Conservation (phyloP, 1,140 invertebrate genomes). For the Sarcophaga bullata region DNA sequence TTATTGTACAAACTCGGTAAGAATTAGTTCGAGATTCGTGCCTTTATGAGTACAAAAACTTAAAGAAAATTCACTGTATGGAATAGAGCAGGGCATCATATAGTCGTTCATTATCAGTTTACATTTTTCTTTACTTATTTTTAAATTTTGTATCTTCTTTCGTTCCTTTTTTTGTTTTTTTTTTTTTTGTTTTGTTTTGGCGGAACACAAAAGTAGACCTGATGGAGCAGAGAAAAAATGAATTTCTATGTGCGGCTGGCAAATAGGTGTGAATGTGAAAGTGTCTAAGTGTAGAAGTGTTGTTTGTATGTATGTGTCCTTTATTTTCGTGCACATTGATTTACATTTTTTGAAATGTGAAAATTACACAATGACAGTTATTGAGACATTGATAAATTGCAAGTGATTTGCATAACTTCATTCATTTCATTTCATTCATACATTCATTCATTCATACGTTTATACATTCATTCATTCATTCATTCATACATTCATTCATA, state of each 20-base stretch:
- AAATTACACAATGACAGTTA: slow-evolving; percentile 40
- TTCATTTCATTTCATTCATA: not conserved
- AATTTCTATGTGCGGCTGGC: too few species aligned
- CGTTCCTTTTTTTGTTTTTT: too few species aligned
- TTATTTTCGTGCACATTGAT: slow-evolving; percentile 20
- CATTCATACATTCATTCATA: not conserved
- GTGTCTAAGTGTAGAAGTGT: not conserved
- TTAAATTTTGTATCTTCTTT: too few species aligned
- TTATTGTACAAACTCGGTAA: too few species aligned
- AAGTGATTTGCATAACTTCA: slow-evolving; percentile 40
- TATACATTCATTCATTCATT: not conserved
- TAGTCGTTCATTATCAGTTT: too few species aligned
- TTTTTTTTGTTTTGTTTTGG: not conserved
- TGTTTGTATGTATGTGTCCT: not conserved
- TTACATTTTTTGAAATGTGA: slow-evolving; percentile 34
- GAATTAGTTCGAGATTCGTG: too few species aligned
- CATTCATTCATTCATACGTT: slow-evolving; percentile 7
- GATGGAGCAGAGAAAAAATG: not conserved
- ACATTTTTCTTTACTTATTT: too few species aligned
- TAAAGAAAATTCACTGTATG: too few species aligned
- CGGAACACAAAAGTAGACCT: not conserved
- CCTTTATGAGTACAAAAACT: too few species aligned
- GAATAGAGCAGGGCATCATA: too few species aligned
- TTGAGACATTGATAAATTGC: slow-evolving; percentile 41
- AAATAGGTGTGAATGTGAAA: not conserved